Conservation (phyloP, 37 sponge, comb jelly and placozoan species). For the Axinella damicornis region DNA sequence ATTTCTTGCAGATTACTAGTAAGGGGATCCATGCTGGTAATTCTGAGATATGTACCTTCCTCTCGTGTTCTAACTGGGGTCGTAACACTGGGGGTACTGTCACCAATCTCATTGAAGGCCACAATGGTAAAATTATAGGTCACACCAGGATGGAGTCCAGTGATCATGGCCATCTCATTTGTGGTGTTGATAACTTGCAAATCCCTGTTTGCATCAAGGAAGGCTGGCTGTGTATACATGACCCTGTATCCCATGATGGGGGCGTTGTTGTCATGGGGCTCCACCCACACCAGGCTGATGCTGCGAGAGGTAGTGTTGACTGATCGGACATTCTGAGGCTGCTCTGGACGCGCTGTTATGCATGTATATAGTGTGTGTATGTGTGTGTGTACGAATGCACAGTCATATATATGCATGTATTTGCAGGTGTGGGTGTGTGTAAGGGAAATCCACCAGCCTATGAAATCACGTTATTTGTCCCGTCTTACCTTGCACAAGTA, state of each 20-base stretch:
- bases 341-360: slow-evolving; percentile 51
- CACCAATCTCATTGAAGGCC: slow-evolving; percentile 62
- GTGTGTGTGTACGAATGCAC: no score
- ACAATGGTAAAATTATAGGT: slow-evolving; percentile 52
- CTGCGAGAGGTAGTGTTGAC: slow-evolving; percentile 11
- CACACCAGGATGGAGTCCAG: slow-evolving; percentile 54
- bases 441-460: no score
- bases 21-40: no score
- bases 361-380: no score
- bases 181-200: background rate
- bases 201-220: slow-evolving; percentile 1
- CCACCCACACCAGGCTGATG: slow-evolving; percentile 43
- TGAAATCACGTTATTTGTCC: no score
- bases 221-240: background rate
- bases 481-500: slow-evolving; percentile 60
- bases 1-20: no score
- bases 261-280: slow-evolving; percentile 75
- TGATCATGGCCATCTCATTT: slow-evolving; percentile 3
- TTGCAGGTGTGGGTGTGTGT: no score
- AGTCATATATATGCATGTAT: no score
- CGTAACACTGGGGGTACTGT: slow-evolving; percentile 31
- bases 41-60: slow-evolving; percentile 33
- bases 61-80: slow-evolving; percentile 20
- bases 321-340: slow-evolving; percentile 29
- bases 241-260: slow-evolving; percentile 50